Evolutionary conservation across 2,113 vertebrate genomes (phyloP).

Genomic region (Bubo blakistoni): DNA sequence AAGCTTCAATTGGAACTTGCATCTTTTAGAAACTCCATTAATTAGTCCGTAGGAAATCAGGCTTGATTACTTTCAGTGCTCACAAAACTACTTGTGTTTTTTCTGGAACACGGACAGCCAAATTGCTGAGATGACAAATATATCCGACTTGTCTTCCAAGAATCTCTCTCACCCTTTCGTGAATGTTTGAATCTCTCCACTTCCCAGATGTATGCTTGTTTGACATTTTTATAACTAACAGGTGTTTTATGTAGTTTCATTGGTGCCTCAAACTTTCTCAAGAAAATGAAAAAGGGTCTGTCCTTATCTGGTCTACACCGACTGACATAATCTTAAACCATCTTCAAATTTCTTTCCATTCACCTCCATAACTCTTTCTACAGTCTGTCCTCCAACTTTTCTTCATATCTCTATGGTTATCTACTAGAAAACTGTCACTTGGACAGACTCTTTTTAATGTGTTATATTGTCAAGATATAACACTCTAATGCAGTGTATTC

Average conservation of each 20-base stretch:
- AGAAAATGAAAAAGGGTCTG: neutral
- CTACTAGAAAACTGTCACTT: neutral
- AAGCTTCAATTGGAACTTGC: neutral
- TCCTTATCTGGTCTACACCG: neutral
- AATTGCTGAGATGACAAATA: constrained; percentile 32
- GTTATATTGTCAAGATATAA: neutral
- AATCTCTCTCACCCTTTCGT: neutral
- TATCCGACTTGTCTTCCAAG: neutral
- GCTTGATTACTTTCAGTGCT: neutral
- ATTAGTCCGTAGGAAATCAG: neutral
- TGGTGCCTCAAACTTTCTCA: neutral
- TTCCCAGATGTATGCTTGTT: neutral
- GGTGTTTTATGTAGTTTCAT: neutral
- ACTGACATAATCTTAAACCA: constrained; percentile 19
- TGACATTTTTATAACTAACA: constrained; percentile 39
- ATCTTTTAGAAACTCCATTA: neutral
- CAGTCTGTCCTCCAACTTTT: neutral
- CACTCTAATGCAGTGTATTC: neutral
- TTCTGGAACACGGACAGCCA: neutral
- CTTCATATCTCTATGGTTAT: neutral
- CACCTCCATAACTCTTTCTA: neutral
- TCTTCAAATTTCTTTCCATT: constrained; percentile 8
- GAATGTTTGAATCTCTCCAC: neutral
- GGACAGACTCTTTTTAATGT: neutral
- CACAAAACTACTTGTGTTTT: neutral